phyloP scores from a whole-genome alignment of 2,797 vertebrate species.

The Micropoecilia bifurca region DNA sequence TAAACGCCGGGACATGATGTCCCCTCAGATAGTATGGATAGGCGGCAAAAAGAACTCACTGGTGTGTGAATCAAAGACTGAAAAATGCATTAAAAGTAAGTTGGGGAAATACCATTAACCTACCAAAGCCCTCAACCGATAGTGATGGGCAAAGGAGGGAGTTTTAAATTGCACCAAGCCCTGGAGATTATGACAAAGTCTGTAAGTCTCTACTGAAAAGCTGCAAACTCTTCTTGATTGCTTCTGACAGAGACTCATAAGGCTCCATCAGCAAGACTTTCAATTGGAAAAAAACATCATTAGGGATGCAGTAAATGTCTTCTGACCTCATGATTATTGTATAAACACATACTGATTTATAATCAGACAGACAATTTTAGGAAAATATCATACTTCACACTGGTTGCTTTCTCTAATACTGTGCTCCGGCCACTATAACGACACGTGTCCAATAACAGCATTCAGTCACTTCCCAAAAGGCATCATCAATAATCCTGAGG shows the following conservation, averaged over 20 bases:
- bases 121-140: constrained; percentile 78
- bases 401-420: constrained; percentile 61
- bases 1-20: constrained; percentile 79
- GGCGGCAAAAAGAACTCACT: constrained; percentile 68
- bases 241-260: constrained; percentile 70
- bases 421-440: constrained; percentile 53
- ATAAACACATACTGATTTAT: constrained; percentile 70
- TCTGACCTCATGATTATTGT: constrained; percentile 73
- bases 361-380: constrained; percentile 68
- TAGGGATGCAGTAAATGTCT: constrained; percentile 71
- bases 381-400: constrained; percentile 51
- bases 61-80: constrained; percentile 77
- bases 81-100: constrained; percentile 78
- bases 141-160: constrained; percentile 70
- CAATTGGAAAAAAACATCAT: constrained; percentile 71
- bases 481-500: constrained; percentile 60
- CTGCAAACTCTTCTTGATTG: constrained; percentile 72
- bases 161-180: constrained; percentile 79
- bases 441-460: constrained; percentile 64
- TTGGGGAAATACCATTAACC: constrained; percentile 82
- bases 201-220: constrained; percentile 70
- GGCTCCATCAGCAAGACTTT: constrained; percentile 66
- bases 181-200: constrained; percentile 73
- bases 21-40: constrained; percentile 72
- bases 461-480: constrained; percentile 61